Base-by-base conservation (phyloP, 2,113 vertebrate genomes). In the Aphyosemion australe region DNA sequence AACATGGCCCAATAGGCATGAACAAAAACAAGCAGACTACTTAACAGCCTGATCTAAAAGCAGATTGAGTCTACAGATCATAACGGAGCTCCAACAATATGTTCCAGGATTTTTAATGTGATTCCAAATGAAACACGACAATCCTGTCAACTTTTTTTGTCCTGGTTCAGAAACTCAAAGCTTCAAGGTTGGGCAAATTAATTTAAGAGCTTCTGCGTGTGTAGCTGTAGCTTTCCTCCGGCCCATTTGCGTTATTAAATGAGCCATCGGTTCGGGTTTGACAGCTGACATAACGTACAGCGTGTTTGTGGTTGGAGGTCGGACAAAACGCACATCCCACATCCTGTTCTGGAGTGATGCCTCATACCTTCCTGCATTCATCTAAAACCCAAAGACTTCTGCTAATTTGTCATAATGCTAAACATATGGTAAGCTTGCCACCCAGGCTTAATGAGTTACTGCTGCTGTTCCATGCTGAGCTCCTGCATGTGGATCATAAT, bases 161-260 rank as follows among this genome's bases (percentile, higher is more conserved):
- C n/a, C 54, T 49, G 74, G n/a, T 59, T 13, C 20, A 69, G 61
- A 41, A 65, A 59, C 32, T 78, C 58, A 4, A 12, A 69, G 49
- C 56, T 72, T 47, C 75, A 80, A 84, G 75, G 82, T 86, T 37
- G 72, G 81, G 61, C 64, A 75, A 63, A 80, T 85, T 76, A 62
- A 84, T 78, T 83, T 78, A 67, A 61, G 74, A 82, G 71, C 74
- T 26, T 26, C 71, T n/a, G 52, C 39, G 55, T 76, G 76, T 80
- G 60, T 74, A 70, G 62, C 64, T 65, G 61, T 65, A 64, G 78
- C 72, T 80, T 80, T 72, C 74, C 66, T 72, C 72, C 68, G 79
- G 74, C 57, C 74, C 79, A 84, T 86, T 87, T 75, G 57, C 46
- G 62, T 18, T 69, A 79, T 66, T 79, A 78, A 84, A 80, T 74